phyloP scores from a whole-genome alignment of 2,888 invertebrate genomes.

The Epicampocera succincta region DNA sequence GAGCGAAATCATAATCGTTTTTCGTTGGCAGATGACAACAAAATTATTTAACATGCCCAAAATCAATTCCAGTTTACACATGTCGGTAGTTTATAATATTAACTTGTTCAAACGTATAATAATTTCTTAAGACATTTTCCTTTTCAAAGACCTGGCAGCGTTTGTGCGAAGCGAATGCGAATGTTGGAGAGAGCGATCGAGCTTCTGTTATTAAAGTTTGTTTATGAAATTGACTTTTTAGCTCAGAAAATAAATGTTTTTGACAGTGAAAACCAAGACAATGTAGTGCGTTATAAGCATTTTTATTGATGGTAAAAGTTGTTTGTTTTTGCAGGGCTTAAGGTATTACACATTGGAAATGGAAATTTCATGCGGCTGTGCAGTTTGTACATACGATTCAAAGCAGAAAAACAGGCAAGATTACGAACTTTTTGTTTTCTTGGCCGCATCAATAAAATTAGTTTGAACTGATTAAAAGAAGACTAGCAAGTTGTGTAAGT shows the following conservation, averaged over 20 bases:
- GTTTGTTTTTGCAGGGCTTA: too few species aligned
- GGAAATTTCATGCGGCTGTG: too few species aligned
- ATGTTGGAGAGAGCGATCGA: slow-evolving; percentile 39
- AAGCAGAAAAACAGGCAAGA: too few species aligned
- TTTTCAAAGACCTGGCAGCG: not conserved
- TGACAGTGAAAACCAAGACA: slow-evolving; percentile 52
- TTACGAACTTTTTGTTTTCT: too few species aligned
- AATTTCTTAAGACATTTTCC: slow-evolving; percentile 60
- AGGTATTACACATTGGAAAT: too few species aligned
- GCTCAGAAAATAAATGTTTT: slow-evolving; percentile 56
- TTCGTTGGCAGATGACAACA: slow-evolving; percentile 66
- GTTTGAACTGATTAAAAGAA: too few species aligned
- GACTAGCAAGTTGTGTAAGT: too few species aligned
- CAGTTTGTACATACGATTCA: too few species aligned
- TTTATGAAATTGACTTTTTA: slow-evolving; percentile 65
- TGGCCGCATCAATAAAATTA: too few species aligned
- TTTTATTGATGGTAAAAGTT: too few species aligned
- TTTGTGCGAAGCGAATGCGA: slow-evolving; percentile 2
- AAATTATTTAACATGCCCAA: slow-evolving; percentile 66
- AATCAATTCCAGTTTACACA: slow-evolving; percentile 68
- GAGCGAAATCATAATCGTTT: slow-evolving; percentile 47
- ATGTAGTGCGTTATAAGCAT: not conserved
- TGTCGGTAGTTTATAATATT: slow-evolving; percentile 69
- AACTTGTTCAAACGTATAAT: slow-evolving; percentile 65
- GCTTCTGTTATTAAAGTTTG: slow-evolving; percentile 66